phyloP scores from a whole-genome alignment of 2,113 vertebrate species.

The Tragelaphus strepsiceros region DNA sequence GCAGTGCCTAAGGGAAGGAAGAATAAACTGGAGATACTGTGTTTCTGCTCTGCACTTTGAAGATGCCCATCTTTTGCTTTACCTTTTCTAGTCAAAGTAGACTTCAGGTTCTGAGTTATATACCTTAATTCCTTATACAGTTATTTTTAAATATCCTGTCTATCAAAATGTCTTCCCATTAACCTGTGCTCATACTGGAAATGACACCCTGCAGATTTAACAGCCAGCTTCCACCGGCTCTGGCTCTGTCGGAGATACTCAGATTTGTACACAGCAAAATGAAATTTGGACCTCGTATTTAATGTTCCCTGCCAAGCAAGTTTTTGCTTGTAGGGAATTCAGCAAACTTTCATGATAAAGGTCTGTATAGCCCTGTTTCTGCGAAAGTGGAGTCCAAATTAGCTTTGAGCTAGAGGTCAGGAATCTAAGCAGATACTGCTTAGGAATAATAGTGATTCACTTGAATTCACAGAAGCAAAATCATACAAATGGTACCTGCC shows the following conservation, averaged over 20 bases:
- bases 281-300: background rate
- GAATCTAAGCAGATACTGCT: background rate
- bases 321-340: background rate
- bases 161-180: background rate
- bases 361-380: fast-evolving
- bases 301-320: background rate
- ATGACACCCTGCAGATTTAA: background rate
- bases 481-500: background rate
- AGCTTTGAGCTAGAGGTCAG: background rate
- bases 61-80: background rate
- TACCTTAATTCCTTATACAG: background rate
- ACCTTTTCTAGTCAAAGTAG: background rate
- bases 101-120: background rate
- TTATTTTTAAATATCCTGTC: background rate
- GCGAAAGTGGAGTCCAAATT: background rate
- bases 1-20: background rate
- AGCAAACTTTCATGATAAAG: fast-evolving
- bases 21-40: fast-evolving
- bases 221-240: too few species aligned
- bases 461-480: background rate
- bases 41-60: background rate
- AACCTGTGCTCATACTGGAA: background rate
- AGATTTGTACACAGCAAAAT: background rate
- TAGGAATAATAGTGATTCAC: fast-evolving
- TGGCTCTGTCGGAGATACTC: fast-evolving